Evolutionary conservation across 2,888 invertebrate species (phyloP), one percentile per base, ranked within the genome.

Genomic region (Ypsolopha scabrella): DNA sequence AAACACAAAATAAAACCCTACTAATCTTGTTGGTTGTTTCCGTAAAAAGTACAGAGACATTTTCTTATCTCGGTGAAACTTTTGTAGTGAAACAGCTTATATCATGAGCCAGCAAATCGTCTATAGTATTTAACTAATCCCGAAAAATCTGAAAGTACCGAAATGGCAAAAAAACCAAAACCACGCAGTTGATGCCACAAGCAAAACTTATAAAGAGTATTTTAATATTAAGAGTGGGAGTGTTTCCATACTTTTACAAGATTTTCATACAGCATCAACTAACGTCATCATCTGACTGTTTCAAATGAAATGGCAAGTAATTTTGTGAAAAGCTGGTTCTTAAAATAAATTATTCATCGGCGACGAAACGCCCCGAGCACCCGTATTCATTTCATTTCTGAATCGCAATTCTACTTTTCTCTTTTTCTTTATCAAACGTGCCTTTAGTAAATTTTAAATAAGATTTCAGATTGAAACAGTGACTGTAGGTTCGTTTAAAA

Each of bases 321-420:
- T 85, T 85, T 85, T 69, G 73, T 70, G 78, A 80, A 78, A 80
- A 81, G 75, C 75, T 75, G 78, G 73, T 80, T 80, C 77, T 72
- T 77, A 81, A 47, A 75, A 86, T 86, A 86, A 85, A 85, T 86
- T 83, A 86, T 85, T 86, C 85, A 86, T 83, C 68, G 77, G 76
- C 80, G 82, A 82, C 82, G 83, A 81, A 83, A 80, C 76, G 83
- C 83, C 80, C 70, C 70, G 73, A 80, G 82, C 41, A 72, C 67
- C 72, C 80, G 81, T 82, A 83, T 85, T 86, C 82, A 85, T 85
- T 86, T 83, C 83, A 83, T 83, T 86, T 81, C 81, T 71, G 77
- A 82, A 82, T 82, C 83, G 75, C 74, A 81, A 82, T 76, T 71
- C 67, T 72, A 77, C 78, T 79, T 81, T 80, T 75, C 70, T 68